Percentiles rank a stretch among this genome's conserved stretches.
Conservation (phyloP, 2,113 vertebrate genomes). For the Syngnathus scovelli region DNA sequence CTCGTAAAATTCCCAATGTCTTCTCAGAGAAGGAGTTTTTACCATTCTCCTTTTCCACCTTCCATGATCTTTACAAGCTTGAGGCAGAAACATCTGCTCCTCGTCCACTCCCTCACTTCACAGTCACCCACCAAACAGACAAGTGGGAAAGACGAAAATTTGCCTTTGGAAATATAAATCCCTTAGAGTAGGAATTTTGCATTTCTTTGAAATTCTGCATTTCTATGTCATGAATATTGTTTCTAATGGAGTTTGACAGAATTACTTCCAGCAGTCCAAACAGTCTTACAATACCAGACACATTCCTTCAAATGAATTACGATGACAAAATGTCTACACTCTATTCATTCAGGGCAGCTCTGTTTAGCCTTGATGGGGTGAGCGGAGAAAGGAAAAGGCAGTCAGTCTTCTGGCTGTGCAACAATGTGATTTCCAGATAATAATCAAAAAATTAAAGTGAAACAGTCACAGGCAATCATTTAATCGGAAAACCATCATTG, state of each 20-base stretch:
- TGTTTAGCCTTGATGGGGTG: conserved; percentile 15
- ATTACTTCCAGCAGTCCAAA: conserved; percentile 28
- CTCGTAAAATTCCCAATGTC: conserved; percentile 15
- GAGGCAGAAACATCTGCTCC: conserved; percentile 56
- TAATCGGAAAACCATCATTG: conserved; percentile 20
- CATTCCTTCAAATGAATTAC: background rate
- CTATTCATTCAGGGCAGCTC: conserved; percentile 13
- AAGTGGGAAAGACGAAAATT: background rate
- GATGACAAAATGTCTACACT: background rate
- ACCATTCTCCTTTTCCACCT: conserved; percentile 24
- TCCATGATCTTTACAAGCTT: conserved; percentile 32
- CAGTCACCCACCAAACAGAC: conserved; percentile 13
- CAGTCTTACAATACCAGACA: conserved; percentile 3
- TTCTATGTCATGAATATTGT: background rate
- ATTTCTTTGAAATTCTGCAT: background rate
- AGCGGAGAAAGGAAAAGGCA: conserved; percentile 3
- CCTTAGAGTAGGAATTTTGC: background rate
- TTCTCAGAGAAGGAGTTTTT: conserved; percentile 17
- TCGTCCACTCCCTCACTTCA: conserved; percentile 57
- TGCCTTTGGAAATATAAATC: background rate
- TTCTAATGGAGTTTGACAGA: conserved; percentile 39
- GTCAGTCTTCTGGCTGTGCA: background rate
- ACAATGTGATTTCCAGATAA: background rate
- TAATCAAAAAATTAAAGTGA: background rate
- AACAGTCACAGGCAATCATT: conserved; percentile 2